These are phyloP conservation scores for Paguma larvata DNA, from an alignment of 2,797 vertebrate genomes.

Conservation along the genomic window DNA sequence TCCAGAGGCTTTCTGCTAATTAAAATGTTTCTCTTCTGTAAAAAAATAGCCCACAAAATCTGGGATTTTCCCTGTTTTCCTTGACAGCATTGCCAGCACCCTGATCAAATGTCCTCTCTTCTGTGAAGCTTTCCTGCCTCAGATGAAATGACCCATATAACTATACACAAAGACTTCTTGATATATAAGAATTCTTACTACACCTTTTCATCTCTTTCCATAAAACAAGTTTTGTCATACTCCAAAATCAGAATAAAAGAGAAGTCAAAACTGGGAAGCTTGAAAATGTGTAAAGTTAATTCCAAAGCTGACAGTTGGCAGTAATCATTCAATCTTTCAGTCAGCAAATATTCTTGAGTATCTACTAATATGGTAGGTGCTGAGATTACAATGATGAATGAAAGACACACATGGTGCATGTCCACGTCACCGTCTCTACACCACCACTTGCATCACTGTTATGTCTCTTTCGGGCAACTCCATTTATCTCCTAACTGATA, in stretches of 20 bases:
- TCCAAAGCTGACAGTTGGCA: neutral
- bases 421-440: neutral
- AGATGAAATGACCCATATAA: conserved; percentile 6
- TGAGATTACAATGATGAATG: neutral
- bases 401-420: neutral
- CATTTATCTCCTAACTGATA: neutral
- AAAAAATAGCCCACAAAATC: neutral
- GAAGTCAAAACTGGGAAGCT: conserved; percentile 27
- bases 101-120: conserved; percentile 30
- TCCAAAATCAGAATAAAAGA: neutral
- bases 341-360: neutral
- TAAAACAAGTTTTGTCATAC: conserved; percentile 17
- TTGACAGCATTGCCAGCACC: neutral
- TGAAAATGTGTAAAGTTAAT: neutral
- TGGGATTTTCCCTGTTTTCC: neutral
- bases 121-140: conserved; percentile 1
- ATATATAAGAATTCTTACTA: conserved; percentile 25
- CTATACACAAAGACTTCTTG: neutral
- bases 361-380: neutral
- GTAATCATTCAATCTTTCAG: neutral
- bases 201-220: neutral
- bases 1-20: conserved; percentile 40
- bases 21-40: conserved; percentile 50
- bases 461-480: neutral
- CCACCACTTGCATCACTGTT: neutral